Evolutionary conservation across 2,888 invertebrate genomes (phyloP), one percentile per base, ranked within the genome.

Genomic region (Synanthedon andrenaeformis): DNA sequence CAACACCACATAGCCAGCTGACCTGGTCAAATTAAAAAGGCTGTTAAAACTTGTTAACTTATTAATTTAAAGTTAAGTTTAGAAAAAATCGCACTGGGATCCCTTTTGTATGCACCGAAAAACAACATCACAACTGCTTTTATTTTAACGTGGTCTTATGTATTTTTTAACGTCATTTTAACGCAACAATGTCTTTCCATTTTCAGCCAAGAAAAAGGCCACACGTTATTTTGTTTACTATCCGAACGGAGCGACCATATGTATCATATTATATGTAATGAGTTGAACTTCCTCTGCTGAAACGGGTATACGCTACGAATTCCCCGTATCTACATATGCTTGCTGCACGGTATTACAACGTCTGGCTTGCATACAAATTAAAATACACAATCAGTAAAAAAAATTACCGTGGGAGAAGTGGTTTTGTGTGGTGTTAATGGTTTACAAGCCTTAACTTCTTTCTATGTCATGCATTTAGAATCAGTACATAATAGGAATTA

Each of bases 351-450:
- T 54, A 55, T 57, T 56, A 55, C 53, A 51, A 55, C 49, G 55
- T 52, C 45, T 54, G 56, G 51, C 52, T 59, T 57, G 74, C 72
- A 74, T 74, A 74, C 71, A 62, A 72, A 71, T 66, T 60, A 64
- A 58, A 61, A 54, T 54, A 58, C 60, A 62, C 64, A 70, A 70
- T 68, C 65, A 62, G 66, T 12, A n/a, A 13, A 45, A 45, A 45
- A 45, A 13, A 13, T 45, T 45, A 45, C 45, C 45, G 45, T 45
- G 45, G 45, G 45, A 45, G 45, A 45, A 45, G 8, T 13, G 45
- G 49, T 17, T 49, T 49, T 49, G 12, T 49, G 49, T 49, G 49
- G 23, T 45, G 14, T 45, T 45, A 13, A 45, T 14, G n/a, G 14
- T 45, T 45, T 8, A 45, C 45, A 6, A n/a, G 45, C 14, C n/a